Percentiles rank a stretch among this genome's conserved stretches.
These are phyloP conservation scores for Clarias pachynema DNA, from an alignment of 2,797 vertebrate species.

Conservation along the genomic window DNA sequence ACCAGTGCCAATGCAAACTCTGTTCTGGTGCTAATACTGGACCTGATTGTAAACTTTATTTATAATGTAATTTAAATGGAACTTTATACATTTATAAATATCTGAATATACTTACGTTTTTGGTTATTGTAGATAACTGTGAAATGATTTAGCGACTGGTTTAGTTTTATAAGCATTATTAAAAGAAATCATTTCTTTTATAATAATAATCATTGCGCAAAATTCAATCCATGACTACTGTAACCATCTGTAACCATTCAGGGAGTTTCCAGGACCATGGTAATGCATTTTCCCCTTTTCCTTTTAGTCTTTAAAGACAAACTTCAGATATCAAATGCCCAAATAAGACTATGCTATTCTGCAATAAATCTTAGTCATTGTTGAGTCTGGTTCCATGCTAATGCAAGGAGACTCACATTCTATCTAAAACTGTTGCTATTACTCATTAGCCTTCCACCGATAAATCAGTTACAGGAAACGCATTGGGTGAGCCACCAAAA, in stretches of 20 bases:
- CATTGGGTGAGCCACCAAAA: slow-evolving; percentile 22
- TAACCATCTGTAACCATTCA: not conserved
- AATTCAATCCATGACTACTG: not conserved
- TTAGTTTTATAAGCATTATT: not conserved
- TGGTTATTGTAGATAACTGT: not conserved
- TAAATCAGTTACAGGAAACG: slow-evolving; percentile 23
- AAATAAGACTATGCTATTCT: slow-evolving; percentile 36
- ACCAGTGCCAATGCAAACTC: not conserved
- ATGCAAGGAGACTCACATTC: slow-evolving; percentile 1
- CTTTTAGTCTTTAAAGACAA: slow-evolving; percentile 26
- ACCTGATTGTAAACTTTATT: not conserved
- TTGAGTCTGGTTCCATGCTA: slow-evolving; percentile 16
- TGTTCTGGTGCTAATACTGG: not conserved
- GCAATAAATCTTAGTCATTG: slow-evolving; percentile 37
- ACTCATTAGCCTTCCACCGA: slow-evolving; percentile 30
- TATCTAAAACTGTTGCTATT: slow-evolving; percentile 16
- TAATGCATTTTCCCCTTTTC: slow-evolving; percentile 8
- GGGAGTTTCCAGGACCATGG: not conserved
- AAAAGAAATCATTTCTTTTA: not conserved
- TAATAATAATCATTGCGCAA: not conserved
- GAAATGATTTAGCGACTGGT: slow-evolving; percentile 15
- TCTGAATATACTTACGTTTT: not conserved
- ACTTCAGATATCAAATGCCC: slow-evolving; percentile 25
- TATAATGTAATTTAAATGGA: not conserved
- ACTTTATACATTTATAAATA: not conserved